Conservation (phyloP, 2,113 vertebrate genomes). For the Scomber japonicus region DNA sequence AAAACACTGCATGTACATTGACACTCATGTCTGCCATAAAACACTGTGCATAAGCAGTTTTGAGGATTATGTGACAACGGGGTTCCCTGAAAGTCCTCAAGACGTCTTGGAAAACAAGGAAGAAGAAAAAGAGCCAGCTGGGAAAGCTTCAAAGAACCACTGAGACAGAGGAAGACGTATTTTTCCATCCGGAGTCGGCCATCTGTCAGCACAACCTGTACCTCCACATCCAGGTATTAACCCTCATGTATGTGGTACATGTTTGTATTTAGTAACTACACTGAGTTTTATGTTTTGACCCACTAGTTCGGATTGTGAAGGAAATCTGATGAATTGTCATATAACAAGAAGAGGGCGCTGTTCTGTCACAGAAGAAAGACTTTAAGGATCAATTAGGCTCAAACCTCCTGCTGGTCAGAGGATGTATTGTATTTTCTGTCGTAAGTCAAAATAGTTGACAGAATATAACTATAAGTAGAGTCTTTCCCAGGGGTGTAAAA, state of each 20-base stretch:
- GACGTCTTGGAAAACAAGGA: conserved; percentile 29
- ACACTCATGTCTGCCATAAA: conserved; percentile 4
- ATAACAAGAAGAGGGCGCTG: not conserved
- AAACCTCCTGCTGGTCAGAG: too few relatives aligned
- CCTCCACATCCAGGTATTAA: not conserved
- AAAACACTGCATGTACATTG: not conserved
- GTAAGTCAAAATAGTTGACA: too few relatives aligned
- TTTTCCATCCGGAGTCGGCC: conserved; percentile 31
- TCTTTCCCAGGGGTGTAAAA: too few relatives aligned
- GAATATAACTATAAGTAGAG: too few relatives aligned
- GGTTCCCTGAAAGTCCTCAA: conserved; percentile 9
- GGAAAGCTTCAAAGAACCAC: conserved; percentile 50
- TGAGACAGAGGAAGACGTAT: conserved; percentile 40
- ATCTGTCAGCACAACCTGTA: conserved; percentile 46
- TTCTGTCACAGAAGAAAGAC: not conserved
- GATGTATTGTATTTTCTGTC: too few relatives aligned
- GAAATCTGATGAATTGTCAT: not conserved
- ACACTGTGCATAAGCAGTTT: not conserved
- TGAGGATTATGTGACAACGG: conserved; percentile 20
- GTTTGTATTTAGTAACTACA: too few relatives aligned
- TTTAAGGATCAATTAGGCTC: too few relatives aligned
- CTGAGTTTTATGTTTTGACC: too few relatives aligned
- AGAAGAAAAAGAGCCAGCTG: conserved; percentile 52
- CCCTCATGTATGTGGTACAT: not conserved
- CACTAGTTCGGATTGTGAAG: too few relatives aligned